Evolutionary conservation across 2,888 invertebrate species (phyloP).

Genomic region (Andricus quercusramuli): DNA sequence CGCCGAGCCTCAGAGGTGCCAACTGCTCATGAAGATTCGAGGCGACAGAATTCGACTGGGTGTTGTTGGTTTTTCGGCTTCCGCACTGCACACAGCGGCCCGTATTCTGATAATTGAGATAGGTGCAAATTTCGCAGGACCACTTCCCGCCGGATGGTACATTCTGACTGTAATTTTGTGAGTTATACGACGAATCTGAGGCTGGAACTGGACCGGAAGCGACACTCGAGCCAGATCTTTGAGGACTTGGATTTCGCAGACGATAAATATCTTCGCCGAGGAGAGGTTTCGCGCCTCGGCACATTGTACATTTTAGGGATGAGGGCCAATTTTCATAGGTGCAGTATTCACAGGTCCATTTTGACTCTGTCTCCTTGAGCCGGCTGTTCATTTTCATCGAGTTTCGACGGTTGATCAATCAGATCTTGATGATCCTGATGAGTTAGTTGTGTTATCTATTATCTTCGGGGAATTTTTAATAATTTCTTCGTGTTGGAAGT

Average conservation of each 20-base stretch:
- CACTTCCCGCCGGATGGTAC: constrained; percentile 80
- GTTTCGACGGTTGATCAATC: not conserved
- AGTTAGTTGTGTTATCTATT: not conserved
- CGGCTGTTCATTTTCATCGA: constrained; percentile 74
- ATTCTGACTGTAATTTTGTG: constrained; percentile 77
- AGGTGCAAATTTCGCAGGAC: constrained; percentile 87
- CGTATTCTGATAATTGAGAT: constrained; percentile 85
- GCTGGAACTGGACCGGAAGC: constrained; percentile 78
- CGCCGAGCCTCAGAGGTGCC: constrained; percentile 80
- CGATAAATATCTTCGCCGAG: constrained; percentile 90
- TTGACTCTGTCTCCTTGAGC: constrained; percentile 80
- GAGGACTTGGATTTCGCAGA: constrained; percentile 81
- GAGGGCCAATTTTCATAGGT: constrained; percentile 97
- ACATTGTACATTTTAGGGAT: constrained; percentile 96
- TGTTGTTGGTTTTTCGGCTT: constrained; percentile 65
- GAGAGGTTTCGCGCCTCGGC: constrained; percentile 89
- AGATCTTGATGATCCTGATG: not conserved
- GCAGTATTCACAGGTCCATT: constrained; percentile 97
- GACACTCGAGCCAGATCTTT: constrained; percentile 73
- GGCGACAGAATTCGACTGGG: constrained; percentile 73
- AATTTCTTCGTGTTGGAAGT: not conserved
- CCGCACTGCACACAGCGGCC: constrained; percentile 82
- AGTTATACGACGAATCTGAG: constrained; percentile 73
- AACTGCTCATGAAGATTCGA: constrained; percentile 82
- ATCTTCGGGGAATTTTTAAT: not conserved